These are phyloP conservation scores for Trichacis sp. DNA, from an alignment of 2,888 invertebrate species.

Conservation along the genomic window DNA sequence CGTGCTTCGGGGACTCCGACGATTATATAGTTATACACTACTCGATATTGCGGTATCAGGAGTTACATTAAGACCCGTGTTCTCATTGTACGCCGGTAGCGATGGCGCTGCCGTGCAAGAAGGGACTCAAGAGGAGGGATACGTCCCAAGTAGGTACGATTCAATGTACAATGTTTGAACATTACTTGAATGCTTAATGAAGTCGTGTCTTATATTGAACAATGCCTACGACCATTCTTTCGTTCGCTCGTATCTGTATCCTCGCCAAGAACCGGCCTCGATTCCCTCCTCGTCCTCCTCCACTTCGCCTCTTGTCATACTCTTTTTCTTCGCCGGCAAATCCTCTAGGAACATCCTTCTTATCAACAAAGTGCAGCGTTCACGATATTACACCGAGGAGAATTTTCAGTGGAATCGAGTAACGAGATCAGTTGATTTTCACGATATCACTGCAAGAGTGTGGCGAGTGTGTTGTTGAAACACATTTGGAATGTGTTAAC, in stretches of 20 bases:
- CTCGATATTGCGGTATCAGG: slow-evolving; percentile 63
- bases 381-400: slow-evolving; percentile 28
- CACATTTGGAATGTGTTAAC: too few relatives aligned
- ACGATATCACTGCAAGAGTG: too few relatives aligned
- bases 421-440: too few relatives aligned
- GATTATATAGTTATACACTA: slow-evolving; percentile 61
- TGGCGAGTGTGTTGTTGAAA: too few relatives aligned
- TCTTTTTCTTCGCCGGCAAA: slow-evolving; percentile 22
- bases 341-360: slow-evolving; percentile 32
- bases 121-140: slow-evolving; percentile 36
- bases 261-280: slow-evolving; percentile 51
- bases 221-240: slow-evolving; percentile 49
- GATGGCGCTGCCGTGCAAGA: slow-evolving; percentile 14
- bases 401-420: too few relatives aligned
- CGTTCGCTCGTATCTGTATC: slow-evolving; percentile 58
- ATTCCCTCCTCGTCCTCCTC: slow-evolving; percentile 30
- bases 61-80: slow-evolving; percentile 57
- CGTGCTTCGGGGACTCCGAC: slow-evolving; percentile 29
- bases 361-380: slow-evolving; percentile 28
- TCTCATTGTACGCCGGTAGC: slow-evolving; percentile 56
- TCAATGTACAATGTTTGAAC: slow-evolving; percentile 63
- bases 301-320: slow-evolving; percentile 37
- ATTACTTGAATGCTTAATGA: slow-evolving; percentile 66
- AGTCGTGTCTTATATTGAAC: slow-evolving; percentile 65
- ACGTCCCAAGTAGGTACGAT: slow-evolving; percentile 51